phyloP scores from a whole-genome alignment of 1,140 invertebrate genomes.

The Chelonus insularis region DNA sequence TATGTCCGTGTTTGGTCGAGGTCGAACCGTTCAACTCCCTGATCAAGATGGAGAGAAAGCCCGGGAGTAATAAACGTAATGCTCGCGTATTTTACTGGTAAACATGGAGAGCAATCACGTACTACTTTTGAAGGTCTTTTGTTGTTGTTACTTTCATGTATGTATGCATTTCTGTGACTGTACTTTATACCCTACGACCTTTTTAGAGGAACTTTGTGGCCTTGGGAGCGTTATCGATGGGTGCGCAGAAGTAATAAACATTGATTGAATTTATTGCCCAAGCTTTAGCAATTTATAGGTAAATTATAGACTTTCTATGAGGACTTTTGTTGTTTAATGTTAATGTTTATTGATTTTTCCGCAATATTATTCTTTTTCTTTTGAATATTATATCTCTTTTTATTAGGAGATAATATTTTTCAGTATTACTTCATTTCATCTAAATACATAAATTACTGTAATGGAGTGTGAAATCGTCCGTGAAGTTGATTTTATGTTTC shows the following conservation, averaged over 20 bases:
- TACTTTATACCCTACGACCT: slow-evolving; percentile 1
- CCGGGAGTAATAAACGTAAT: slow-evolving; percentile 7
- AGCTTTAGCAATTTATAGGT: neutral
- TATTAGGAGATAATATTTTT: too few relatives aligned
- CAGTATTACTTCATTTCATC: too few relatives aligned
- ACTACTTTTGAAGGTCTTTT: slow-evolving; percentile 9
- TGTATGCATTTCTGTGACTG: neutral
- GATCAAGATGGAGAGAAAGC: slow-evolving; percentile 12
- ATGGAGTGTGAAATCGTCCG: too few relatives aligned
- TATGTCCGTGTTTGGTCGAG: slow-evolving; percentile 14
- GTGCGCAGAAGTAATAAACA: slow-evolving; percentile 1
- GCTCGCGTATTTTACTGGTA: neutral
- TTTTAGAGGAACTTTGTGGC: neutral
- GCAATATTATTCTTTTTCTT: too few relatives aligned
- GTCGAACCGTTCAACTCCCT: neutral
- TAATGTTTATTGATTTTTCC: neutral
- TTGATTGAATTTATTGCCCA: slow-evolving; percentile 8
- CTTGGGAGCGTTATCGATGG: neutral
- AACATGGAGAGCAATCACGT: neutral
- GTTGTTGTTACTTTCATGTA: neutral
- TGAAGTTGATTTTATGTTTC: too few relatives aligned
- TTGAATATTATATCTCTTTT: too few relatives aligned
- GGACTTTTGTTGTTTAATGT: neutral
- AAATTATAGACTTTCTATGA: neutral
- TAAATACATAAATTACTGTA: too few relatives aligned